Percentiles rank a stretch among this genome's conserved stretches.
phyloP scores from a whole-genome alignment of 2,888 invertebrate genomes.

The Chloromyia formosa region DNA sequence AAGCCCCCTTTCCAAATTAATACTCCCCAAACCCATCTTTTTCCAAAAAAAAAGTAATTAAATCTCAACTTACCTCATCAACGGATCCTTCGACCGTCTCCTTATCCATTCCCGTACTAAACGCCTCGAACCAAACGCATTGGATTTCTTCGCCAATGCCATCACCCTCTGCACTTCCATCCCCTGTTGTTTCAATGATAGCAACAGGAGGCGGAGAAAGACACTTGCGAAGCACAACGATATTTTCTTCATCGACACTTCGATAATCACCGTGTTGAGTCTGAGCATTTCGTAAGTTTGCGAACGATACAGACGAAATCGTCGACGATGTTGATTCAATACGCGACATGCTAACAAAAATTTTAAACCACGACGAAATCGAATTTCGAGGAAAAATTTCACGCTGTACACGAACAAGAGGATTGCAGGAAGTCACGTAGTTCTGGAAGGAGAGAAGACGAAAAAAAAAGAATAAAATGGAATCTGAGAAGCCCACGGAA shows the following conservation, averaged over 20 bases:
- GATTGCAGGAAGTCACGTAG: neutral
- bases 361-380: conserved; percentile 2
- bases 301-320: neutral
- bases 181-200: conserved; percentile 53
- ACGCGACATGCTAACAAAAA: neutral
- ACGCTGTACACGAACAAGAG: too few species aligned
- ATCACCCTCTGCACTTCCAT: too few species aligned
- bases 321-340: neutral
- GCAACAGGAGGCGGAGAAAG: conserved; percentile 52
- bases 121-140: conserved; percentile 48
- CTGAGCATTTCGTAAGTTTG: conserved; percentile 51
- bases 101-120: neutral
- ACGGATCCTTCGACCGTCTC: neutral
- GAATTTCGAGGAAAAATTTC: neutral
- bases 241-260: conserved; percentile 57
- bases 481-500: too few species aligned
- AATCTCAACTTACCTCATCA: neutral
- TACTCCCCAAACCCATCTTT: too few species aligned
- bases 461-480: too few species aligned
- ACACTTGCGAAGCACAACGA: conserved; percentile 55
- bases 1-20: too few species aligned
- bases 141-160: neutral
- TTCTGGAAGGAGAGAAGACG: conserved; percentile 1
- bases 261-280: conserved; percentile 57
- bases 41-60: neutral